These are phyloP conservation scores for Scomber colias DNA, from an alignment of 2,113 vertebrate species.

Conservation along the genomic window DNA sequence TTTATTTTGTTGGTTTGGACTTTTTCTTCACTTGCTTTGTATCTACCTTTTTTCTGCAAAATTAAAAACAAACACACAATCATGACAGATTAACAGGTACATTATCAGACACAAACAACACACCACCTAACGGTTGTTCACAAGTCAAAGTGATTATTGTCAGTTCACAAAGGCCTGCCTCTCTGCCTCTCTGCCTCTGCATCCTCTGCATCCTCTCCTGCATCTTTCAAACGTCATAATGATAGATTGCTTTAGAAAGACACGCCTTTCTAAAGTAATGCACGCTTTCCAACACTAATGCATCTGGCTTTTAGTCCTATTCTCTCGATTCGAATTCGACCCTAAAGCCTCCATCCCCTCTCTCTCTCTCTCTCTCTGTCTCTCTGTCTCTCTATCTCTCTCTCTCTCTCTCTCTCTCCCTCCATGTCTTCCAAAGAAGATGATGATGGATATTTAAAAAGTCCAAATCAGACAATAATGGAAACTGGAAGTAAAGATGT, in stretches of 20 bases:
- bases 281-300: slow-evolving; percentile 6
- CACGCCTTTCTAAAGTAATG: slow-evolving; percentile 2
- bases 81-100: slow-evolving; percentile 19
- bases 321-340: too few relatives aligned
- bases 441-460: slow-evolving; percentile 7
- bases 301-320: slow-evolving; percentile 12
- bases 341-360: too few relatives aligned
- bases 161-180: neutral
- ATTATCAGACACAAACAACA: slow-evolving; percentile 13
- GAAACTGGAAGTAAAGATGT: neutral
- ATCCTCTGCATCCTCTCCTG: neutral
- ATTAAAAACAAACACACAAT: too few relatives aligned
- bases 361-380: too few relatives aligned
- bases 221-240: neutral
- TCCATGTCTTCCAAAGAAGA: slow-evolving; percentile 7
- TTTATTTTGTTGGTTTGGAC: too few relatives aligned
- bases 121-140: neutral
- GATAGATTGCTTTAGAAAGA: neutral
- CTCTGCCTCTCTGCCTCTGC: neutral
- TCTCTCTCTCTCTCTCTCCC: neutral
- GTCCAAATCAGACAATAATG: neutral
- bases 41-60: too few relatives aligned
- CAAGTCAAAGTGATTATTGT: slow-evolving; percentile 7
- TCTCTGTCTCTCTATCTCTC: too few relatives aligned
- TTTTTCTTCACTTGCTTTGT: too few relatives aligned